These are phyloP conservation scores for Cotesia congregata DNA, from an alignment of 2,888 invertebrate genomes.

Conservation along the genomic window DNA sequence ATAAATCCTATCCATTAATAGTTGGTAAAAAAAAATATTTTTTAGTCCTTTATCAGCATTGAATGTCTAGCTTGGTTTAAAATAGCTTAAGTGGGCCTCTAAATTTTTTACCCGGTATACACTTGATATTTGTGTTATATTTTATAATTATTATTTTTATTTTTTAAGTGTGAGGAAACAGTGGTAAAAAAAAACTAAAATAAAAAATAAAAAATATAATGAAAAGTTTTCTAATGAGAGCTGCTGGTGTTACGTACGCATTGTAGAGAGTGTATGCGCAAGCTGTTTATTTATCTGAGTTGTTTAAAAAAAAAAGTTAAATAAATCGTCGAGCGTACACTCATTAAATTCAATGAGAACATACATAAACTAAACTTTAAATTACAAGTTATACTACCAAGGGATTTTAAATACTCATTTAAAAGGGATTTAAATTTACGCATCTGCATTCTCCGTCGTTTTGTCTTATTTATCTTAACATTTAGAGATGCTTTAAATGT, in stretches of 20 bases:
- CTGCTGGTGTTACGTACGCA: conserved; percentile 8
- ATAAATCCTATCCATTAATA: not conserved
- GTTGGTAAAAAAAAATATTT: not conserved
- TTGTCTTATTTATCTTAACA: too few relatives aligned
- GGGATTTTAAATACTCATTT: conserved; percentile 8
- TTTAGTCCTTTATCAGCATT: not conserved
- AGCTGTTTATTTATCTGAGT: conserved; percentile 25
- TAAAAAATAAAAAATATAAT: conserved; percentile 8
- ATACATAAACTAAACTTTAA: conserved; percentile 13
- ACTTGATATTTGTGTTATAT: conserved; percentile 25
- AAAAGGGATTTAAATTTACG: conserved; percentile 10
- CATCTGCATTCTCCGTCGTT: not conserved
- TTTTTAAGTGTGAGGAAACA: not conserved
- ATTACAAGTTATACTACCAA: conserved; percentile 29
- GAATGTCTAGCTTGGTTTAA: not conserved
- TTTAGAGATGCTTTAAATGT: not conserved
- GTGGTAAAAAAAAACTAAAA: conserved; percentile 4
- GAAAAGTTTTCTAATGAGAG: conserved; percentile 37
- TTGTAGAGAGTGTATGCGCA: conserved; percentile 32
- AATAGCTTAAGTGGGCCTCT: not conserved
- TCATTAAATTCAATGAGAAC: conserved; percentile 46
- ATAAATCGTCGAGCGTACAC: conserved; percentile 38
- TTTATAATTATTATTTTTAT: conserved; percentile 4
- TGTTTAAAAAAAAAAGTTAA: conserved; percentile 23
- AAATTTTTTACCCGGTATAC: not conserved